phyloP scores from a whole-genome alignment of 2,797 vertebrate species.

The Sphaeramia orbicularis region DNA sequence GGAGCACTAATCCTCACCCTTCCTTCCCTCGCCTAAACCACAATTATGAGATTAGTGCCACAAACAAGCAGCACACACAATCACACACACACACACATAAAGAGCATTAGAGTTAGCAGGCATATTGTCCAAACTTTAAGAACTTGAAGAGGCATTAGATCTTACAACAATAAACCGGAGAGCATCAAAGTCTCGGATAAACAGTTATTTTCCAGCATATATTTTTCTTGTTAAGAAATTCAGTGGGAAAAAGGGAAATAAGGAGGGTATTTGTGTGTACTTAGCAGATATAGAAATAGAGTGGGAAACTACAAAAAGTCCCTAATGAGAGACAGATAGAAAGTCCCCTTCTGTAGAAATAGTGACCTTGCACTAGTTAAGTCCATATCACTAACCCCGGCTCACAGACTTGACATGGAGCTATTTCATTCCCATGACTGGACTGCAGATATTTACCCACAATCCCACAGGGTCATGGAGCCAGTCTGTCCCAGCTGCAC shows the following conservation, averaged over 20 bases:
- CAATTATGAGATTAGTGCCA: conserved; percentile 78
- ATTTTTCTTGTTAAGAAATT: conserved; percentile 40
- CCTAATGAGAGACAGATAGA: conserved; percentile 43
- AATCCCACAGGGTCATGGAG: conserved; percentile 69
- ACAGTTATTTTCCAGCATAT: conserved; percentile 65
- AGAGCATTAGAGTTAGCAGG: conserved; percentile 23
- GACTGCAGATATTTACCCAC: conserved; percentile 81
- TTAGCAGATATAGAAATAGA: conserved; percentile 29
- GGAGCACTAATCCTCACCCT: conserved; percentile 76
- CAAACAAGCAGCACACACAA: conserved; percentile 58
- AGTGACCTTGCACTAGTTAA: conserved; percentile 59
- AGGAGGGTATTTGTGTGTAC: conserved; percentile 39
- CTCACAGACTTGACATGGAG: conserved; percentile 60
- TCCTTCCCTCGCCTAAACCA: conserved; percentile 73
- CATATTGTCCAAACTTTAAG: conserved; percentile 50
- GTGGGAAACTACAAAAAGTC: conserved; percentile 31
- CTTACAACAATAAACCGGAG: conserved; percentile 66
- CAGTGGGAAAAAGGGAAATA: conserved; percentile 61
- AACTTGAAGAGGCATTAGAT: conserved; percentile 47
- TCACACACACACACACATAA: conserved; percentile 26
- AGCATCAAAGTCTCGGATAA: conserved; percentile 62
- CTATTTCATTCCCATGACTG: conserved; percentile 82
- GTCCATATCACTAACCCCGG: conserved; percentile 60
- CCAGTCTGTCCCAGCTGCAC: conserved; percentile 62
- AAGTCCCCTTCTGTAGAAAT: conserved; percentile 45